Percentiles rank a stretch among this genome's conserved stretches.
These are phyloP conservation scores for Datnioides undecimradiatus DNA, from an alignment of 2,113 vertebrate genomes.

Conservation along the genomic window DNA sequence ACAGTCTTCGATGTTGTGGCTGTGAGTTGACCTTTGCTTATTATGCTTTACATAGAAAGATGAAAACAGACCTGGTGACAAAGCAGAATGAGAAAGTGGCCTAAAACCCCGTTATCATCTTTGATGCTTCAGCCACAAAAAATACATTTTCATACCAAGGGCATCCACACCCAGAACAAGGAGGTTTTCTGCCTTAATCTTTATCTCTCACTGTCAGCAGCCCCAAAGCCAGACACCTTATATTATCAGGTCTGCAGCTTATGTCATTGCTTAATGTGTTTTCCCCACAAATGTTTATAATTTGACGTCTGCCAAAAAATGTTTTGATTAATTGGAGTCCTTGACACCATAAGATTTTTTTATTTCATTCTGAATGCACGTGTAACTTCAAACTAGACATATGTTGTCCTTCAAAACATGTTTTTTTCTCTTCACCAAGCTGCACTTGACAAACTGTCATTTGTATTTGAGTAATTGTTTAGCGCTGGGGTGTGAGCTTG, in stretches of 20 bases:
- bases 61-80: constrained; percentile 27
- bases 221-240: constrained; percentile 34
- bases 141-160: constrained; percentile 60
- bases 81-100: constrained; percentile 20
- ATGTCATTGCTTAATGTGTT: constrained; percentile 48
- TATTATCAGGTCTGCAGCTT: constrained; percentile 44
- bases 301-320: constrained; percentile 58
- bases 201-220: constrained; percentile 52
- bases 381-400: neutral
- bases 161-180: constrained; percentile 42
- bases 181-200: constrained; percentile 51
- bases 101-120: constrained; percentile 33
- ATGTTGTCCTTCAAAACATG: neutral
- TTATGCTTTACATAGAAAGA: constrained; percentile 18
- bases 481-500: neutral
- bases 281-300: constrained; percentile 48
- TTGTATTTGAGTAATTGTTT: constrained; percentile 23
- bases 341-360: constrained; percentile 25
- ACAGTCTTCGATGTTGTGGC: constrained; percentile 3
- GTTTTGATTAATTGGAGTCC: constrained; percentile 58
- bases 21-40: constrained; percentile 12
- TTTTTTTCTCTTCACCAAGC: constrained; percentile 21
- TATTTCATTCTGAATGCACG: constrained; percentile 2
- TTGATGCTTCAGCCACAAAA: constrained; percentile 27
- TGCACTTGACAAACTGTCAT: constrained; percentile 13